Percentiles rank a stretch among this genome's conserved stretches.
Evolutionary conservation across 2,113 vertebrate genomes (phyloP).

Genomic region (Aspidoscelis tigris): DNA sequence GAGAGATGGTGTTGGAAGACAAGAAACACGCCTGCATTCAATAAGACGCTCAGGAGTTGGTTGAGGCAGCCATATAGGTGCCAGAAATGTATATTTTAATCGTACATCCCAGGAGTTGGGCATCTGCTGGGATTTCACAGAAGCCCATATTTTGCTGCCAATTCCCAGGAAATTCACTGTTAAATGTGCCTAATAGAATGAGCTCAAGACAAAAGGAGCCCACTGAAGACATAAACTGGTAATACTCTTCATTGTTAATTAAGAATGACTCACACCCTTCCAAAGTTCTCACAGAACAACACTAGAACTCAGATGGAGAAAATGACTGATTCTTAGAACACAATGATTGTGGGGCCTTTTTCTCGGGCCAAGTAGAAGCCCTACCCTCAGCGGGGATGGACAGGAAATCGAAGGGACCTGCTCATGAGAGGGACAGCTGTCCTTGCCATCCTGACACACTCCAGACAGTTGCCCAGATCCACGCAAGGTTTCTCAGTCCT

Average conservation of each 20-base stretch:
- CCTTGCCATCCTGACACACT: too few relatives aligned
- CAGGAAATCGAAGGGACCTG: too few relatives aligned
- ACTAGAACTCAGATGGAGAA: fast-evolving
- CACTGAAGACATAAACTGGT: conserved; percentile 52
- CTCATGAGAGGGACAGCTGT: too few relatives aligned
- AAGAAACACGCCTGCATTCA: conserved; percentile 36
- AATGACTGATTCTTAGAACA: neutral
- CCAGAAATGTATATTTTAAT: neutral
- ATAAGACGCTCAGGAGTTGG: conserved; percentile 43
- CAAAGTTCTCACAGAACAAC: conserved; percentile 52
- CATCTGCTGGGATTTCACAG: conserved; percentile 3
- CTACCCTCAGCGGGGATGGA: too few relatives aligned
- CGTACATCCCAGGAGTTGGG: conserved; percentile 23
- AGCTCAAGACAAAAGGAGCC: conserved; percentile 37
- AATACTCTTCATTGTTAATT: conserved; percentile 59
- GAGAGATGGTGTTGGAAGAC: conserved; percentile 51
- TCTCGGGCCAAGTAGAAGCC: too few relatives aligned
- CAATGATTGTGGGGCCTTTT: too few relatives aligned
- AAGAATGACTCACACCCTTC: conserved; percentile 63
- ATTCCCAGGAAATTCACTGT: conserved; percentile 14
- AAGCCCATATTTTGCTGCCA: conserved; percentile 10
- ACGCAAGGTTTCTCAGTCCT: too few relatives aligned
- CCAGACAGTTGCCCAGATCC: too few relatives aligned
- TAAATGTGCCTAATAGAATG: conserved; percentile 43
- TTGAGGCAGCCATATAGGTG: neutral